These are phyloP conservation scores for Coluber constrictor DNA, from an alignment of 2,797 vertebrate species.

Conservation along the genomic window DNA sequence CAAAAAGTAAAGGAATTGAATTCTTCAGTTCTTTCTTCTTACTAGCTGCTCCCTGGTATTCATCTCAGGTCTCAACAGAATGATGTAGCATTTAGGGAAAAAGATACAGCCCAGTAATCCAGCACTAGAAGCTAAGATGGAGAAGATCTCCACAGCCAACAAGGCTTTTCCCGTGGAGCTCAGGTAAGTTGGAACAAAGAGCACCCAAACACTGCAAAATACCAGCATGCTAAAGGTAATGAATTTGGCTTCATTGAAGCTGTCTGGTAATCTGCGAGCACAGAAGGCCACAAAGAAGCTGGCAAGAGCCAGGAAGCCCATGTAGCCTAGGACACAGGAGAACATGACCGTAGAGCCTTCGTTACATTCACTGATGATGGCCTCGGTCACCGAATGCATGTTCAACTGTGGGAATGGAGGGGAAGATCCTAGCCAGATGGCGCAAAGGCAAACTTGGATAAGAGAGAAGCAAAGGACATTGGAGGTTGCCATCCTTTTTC, in stretches of 20 bases:
- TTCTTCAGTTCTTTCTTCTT: too few species aligned
- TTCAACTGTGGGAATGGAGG: not conserved
- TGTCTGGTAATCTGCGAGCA: not conserved
- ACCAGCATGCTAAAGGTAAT: slow-evolving; percentile 14
- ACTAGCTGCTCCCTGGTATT: too few species aligned
- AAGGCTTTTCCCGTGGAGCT: not conserved
- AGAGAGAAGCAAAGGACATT: not conserved
- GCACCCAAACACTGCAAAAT: too few species aligned
- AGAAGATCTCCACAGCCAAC: not conserved
- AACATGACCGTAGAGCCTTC: not conserved
- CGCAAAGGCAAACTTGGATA: not conserved
- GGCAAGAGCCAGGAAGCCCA: not conserved
- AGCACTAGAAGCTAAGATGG: not conserved
- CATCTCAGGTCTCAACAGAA: not conserved
- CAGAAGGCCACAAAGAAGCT: not conserved
- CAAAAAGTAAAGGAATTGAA: too few species aligned
- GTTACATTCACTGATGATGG: not conserved
- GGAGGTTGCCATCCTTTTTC: not conserved
- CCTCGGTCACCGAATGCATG: not conserved
- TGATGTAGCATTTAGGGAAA: not conserved
- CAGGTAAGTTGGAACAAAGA: too few species aligned
- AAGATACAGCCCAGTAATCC: not conserved
- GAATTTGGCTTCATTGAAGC: slow-evolving; percentile 11
- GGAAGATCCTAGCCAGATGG: not conserved
- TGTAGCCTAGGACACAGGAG: not conserved